phyloP scores from a whole-genome alignment of 2,113 vertebrate species.

The Istiophorus platypterus region DNA sequence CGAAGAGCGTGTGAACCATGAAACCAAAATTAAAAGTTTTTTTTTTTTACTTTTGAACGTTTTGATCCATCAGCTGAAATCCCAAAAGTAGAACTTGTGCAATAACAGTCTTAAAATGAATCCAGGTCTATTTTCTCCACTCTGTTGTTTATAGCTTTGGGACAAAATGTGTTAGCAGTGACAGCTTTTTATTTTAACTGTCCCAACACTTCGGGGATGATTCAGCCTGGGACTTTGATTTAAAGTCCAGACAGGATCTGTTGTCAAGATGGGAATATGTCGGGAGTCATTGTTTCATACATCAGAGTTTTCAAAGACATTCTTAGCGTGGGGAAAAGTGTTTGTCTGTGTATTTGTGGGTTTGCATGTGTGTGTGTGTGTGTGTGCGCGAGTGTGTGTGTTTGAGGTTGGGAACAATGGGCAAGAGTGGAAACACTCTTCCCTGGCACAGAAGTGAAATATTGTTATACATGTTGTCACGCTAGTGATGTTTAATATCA shows the following conservation, averaged over 20 bases:
- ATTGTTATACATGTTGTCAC: constrained; percentile 40
- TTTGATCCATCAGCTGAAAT: not conserved
- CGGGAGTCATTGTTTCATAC: constrained; percentile 43
- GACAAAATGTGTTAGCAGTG: not conserved
- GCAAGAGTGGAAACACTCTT: constrained; percentile 20
- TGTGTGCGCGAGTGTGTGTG: constrained; percentile 12
- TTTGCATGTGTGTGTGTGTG: too few species aligned
- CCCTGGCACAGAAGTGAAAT: constrained; percentile 34
- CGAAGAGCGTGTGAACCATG: constrained; percentile 13
- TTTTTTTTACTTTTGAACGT: not conserved
- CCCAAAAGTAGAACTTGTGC: not conserved
- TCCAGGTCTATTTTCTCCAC: too few species aligned
- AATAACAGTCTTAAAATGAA: not conserved
- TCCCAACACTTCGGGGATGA: not conserved
- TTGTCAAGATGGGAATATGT: constrained; percentile 12
- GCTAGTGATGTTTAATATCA: constrained; percentile 47
- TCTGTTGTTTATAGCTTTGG: not conserved
- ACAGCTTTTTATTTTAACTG: constrained; percentile 6
- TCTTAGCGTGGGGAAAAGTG: not conserved
- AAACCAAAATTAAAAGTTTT: constrained; percentile 1
- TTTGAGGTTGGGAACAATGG: constrained; percentile 5
- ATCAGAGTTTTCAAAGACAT: constrained; percentile 31
- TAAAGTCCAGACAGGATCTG: constrained; percentile 34
- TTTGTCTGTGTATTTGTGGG: too few species aligned
- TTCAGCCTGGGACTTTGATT: constrained; percentile 31